These are phyloP conservation scores for Phoebastria nigripes DNA, from an alignment of 2,797 vertebrate species.

Conservation along the genomic window DNA sequence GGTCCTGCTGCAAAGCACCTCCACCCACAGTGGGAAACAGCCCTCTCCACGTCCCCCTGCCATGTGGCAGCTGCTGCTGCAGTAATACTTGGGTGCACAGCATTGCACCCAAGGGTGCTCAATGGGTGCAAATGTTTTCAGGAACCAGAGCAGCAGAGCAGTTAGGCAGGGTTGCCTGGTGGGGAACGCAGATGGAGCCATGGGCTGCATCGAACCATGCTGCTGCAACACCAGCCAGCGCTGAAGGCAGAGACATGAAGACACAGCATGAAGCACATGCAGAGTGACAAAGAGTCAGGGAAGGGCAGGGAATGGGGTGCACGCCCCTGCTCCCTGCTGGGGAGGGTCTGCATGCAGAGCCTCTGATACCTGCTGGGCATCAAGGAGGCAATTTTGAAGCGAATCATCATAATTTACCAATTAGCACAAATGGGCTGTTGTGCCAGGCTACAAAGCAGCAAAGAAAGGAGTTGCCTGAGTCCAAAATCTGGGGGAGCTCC, in stretches of 20 bases:
- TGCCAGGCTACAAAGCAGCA: neutral
- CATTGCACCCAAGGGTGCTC: neutral
- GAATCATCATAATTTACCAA: neutral
- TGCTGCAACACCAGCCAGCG: neutral
- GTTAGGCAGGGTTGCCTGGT: neutral
- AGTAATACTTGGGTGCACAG: neutral
- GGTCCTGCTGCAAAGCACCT: neutral
- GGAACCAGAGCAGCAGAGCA: neutral
- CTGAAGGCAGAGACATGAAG: neutral
- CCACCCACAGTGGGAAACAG: neutral
- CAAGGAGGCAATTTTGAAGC: too few relatives aligned
- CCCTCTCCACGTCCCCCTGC: too few relatives aligned
- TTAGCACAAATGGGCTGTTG: neutral
- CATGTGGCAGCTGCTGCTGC: accelerated
- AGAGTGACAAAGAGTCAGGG: neutral
- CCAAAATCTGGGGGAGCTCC: neutral
- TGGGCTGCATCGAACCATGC: neutral
- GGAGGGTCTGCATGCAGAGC: neutral
- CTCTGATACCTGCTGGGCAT: neutral
- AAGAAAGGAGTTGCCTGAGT: accelerated
- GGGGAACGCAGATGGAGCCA: neutral
- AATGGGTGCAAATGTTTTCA: neutral
- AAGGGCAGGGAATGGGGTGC: neutral
- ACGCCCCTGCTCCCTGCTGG: neutral
- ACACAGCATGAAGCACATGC: neutral